Evolutionary conservation across 64 coral and sea anemone genomes (phyloP), one percentile per base, ranked within the genome.

Genomic region (Dendronephthya gigantea): DNA sequence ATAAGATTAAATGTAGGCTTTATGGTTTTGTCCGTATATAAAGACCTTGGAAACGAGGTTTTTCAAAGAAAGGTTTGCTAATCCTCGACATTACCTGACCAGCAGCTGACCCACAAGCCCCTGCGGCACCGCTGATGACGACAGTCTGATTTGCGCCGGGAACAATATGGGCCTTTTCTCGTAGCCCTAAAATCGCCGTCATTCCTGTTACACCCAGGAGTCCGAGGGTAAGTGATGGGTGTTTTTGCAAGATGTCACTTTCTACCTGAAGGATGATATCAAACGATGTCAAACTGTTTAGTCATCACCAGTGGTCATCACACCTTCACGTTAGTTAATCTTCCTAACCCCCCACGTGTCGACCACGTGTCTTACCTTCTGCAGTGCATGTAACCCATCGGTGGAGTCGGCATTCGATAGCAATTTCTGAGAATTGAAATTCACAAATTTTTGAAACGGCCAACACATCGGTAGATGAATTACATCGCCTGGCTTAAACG

Each of bases 41-140:
- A n/a, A n/a, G n/a, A n/a, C n/a, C n/a, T n/a, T n/a, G n/a, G n/a
- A n/a, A n/a, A n/a, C n/a, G n/a, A n/a, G n/a, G n/a, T n/a, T n/a
- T n/a, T n/a, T n/a, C n/a, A n/a, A n/a, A n/a, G n/a, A n/a, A n/a
- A n/a, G n/a, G n/a, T n/a, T n/a, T n/a, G n/a, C n/a, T n/a, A n/a
- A n/a, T n/a, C n/a, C n/a, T n/a, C n/a, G n/a, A n/a, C n/a, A n/a
- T n/a, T n/a, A 90, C 93, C 93, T 96, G 93, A 2, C 90, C 93
- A 35, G 93, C 90, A 45, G 88, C 90, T 47, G 88, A 85, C 13
- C 93, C 93, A 96, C 87, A 92, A 55, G 90, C 93, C 4, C 93
- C 93, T 40, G 93, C 84, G 72, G 93, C 93, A 16, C 88, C 93
- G 85, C 90, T 96, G 9, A 96, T 51, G 2, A 92, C 85, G 23